These are phyloP conservation scores for Parotia lawesii DNA, from an alignment of 2,113 vertebrate genomes.

Conservation along the genomic window DNA sequence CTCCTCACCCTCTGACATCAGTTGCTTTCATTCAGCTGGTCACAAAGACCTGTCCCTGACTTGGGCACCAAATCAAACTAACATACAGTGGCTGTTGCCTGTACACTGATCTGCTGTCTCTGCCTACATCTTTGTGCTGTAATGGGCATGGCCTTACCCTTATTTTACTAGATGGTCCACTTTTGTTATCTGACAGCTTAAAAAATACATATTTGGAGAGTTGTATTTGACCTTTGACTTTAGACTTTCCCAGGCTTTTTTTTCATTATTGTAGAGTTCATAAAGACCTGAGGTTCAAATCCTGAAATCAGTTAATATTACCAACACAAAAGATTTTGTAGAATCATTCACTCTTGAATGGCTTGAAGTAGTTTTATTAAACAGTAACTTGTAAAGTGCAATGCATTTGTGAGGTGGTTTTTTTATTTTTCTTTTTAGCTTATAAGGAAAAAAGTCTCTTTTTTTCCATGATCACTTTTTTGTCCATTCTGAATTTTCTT, in stretches of 20 bases:
- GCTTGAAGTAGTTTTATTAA: neutral
- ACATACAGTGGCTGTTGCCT: neutral
- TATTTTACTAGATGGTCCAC: neutral
- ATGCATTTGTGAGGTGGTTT: neutral
- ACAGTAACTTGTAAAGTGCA: neutral
- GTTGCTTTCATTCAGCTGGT: neutral
- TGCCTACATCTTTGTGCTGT: neutral
- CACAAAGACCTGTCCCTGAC: neutral
- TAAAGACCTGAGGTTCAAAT: neutral
- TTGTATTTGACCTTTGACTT: neutral
- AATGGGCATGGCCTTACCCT: neutral
- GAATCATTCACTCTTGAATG: neutral
- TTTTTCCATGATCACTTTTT: neutral
- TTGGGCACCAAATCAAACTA: neutral
- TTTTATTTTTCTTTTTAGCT: neutral
- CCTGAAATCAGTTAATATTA: neutral
- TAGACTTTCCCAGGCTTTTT: neutral
- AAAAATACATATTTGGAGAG: neutral
- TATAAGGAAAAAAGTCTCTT: neutral
- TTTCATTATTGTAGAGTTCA: neutral
- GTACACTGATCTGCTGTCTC: neutral
- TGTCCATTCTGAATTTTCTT: neutral
- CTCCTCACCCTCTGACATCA: neutral
- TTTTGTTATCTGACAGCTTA: neutral
- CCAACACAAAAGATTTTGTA: neutral